phyloP scores from a whole-genome alignment of 2,113 vertebrate species.

The Caranx melampygus region DNA sequence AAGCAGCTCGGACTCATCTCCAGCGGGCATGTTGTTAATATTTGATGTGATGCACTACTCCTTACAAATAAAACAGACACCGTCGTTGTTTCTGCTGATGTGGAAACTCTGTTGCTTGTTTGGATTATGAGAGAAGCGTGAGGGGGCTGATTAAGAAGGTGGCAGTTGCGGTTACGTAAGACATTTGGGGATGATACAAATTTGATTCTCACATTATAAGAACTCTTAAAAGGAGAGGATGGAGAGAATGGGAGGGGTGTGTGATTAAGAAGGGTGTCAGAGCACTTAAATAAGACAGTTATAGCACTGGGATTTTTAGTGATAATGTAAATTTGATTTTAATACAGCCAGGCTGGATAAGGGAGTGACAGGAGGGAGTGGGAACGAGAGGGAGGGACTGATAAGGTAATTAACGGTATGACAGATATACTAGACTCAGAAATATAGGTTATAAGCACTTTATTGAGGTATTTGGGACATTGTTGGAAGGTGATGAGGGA shows the following conservation, averaged over 20 bases:
- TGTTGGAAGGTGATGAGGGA: constrained; percentile 28
- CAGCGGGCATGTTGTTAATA: constrained; percentile 55
- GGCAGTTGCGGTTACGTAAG: constrained; percentile 33
- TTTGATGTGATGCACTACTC: constrained; percentile 49
- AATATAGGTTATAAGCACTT: constrained; percentile 51
- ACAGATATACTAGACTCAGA: constrained; percentile 45
- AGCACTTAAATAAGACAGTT: constrained; percentile 34
- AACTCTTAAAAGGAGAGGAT: constrained; percentile 33
- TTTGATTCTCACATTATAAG: constrained; percentile 33
- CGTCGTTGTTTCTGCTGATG: constrained; percentile 39
- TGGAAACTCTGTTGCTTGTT: constrained; percentile 16
- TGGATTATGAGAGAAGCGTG: constrained; percentile 20
- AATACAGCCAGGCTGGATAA: constrained; percentile 33
- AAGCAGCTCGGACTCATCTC: constrained; percentile 25
- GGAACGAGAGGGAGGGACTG: neutral
- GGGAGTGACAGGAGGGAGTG: constrained; percentile 16
- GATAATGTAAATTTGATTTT: constrained; percentile 52
- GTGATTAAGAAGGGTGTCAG: constrained; percentile 34
- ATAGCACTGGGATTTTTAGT: constrained; percentile 15
- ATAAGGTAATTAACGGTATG: constrained; percentile 48
- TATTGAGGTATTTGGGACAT: constrained; percentile 43
- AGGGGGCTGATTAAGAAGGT: constrained; percentile 38
- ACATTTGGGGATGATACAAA: constrained; percentile 38
- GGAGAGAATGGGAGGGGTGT: neutral
- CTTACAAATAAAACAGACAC: constrained; percentile 37